These are phyloP conservation scores for Varecia variegata DNA, from an alignment of 2,797 vertebrate genomes.

Conservation along the genomic window DNA sequence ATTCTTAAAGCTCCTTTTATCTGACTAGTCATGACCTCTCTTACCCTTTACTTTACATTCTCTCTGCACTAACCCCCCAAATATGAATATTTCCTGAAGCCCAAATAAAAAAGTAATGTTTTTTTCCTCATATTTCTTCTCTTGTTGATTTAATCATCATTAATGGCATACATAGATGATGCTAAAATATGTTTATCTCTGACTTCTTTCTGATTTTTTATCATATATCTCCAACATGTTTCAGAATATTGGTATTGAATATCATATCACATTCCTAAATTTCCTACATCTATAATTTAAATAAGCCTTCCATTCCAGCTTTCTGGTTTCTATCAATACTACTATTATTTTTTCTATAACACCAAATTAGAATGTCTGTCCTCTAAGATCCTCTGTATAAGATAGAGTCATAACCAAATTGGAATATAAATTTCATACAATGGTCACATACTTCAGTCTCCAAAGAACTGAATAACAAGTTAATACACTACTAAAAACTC, in stretches of 20 bases:
- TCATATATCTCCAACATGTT: background rate
- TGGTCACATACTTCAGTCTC: background rate
- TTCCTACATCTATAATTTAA: background rate
- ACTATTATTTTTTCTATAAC: background rate
- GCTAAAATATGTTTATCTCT: background rate
- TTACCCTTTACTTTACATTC: background rate
- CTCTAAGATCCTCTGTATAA: background rate
- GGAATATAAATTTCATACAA: background rate
- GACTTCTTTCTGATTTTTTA: background rate
- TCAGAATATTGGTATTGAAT: background rate
- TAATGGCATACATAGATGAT: background rate
- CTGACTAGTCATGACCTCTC: background rate
- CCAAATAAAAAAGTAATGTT: background rate
- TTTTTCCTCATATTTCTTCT: background rate
- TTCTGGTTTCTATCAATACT: background rate
- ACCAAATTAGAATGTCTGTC: background rate
- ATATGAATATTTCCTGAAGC: background rate
- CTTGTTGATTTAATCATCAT: background rate
- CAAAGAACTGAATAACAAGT: background rate
- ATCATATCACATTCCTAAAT: background rate
- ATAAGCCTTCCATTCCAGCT: background rate
- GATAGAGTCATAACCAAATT: background rate
- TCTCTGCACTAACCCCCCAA: background rate
- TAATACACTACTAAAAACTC: background rate
- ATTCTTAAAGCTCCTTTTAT: background rate